Conservation (phyloP, 2,888 invertebrate genomes). For the Tromatobia lineatoria region DNA sequence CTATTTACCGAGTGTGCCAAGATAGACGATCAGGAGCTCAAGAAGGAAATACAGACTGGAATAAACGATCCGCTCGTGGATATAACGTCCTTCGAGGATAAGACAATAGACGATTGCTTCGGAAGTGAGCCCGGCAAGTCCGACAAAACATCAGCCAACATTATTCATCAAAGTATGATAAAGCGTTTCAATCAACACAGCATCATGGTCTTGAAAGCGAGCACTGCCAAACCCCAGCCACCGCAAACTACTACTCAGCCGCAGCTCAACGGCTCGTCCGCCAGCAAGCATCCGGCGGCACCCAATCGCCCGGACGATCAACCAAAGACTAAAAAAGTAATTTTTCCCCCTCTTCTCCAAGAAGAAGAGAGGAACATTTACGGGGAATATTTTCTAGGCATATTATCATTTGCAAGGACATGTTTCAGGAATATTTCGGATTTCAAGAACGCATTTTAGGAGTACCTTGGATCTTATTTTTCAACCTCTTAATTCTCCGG, state of each 20-base stretch:
- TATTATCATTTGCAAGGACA: too few relatives aligned
- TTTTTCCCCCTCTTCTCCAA: too few relatives aligned
- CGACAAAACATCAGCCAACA: slow-evolving; percentile 88
- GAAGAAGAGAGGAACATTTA: too few relatives aligned
- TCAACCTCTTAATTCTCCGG: too few relatives aligned
- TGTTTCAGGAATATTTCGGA: too few relatives aligned
- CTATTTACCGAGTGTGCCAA: slow-evolving; percentile 99
- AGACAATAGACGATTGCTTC: slow-evolving; percentile 89
- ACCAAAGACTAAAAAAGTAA: slow-evolving; percentile 84
- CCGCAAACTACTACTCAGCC: slow-evolving; percentile 69
- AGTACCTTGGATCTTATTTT: too few relatives aligned
- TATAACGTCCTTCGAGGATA: slow-evolving; percentile 93
- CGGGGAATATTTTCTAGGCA: too few relatives aligned
- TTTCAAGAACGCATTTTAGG: too few relatives aligned
- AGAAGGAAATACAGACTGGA: slow-evolving; percentile 92
- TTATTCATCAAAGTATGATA: slow-evolving; percentile 96
- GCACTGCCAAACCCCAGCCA: slow-evolving; percentile 78
- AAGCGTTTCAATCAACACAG: slow-evolving; percentile 99
- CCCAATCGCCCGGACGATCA: slow-evolving; percentile 73
- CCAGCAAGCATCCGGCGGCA: slow-evolving; percentile 71
- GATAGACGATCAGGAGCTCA: slow-evolving; percentile 94
- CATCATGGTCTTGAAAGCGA: slow-evolving; percentile 92
- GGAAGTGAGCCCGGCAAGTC: slow-evolving; percentile 84
- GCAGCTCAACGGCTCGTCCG: slow-evolving; percentile 82
- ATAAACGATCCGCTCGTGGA: slow-evolving; percentile 94